Evolutionary conservation across 2,888 invertebrate genomes (phyloP), one percentile per base, ranked within the genome.

Genomic region (Isoperla grammatica): DNA sequence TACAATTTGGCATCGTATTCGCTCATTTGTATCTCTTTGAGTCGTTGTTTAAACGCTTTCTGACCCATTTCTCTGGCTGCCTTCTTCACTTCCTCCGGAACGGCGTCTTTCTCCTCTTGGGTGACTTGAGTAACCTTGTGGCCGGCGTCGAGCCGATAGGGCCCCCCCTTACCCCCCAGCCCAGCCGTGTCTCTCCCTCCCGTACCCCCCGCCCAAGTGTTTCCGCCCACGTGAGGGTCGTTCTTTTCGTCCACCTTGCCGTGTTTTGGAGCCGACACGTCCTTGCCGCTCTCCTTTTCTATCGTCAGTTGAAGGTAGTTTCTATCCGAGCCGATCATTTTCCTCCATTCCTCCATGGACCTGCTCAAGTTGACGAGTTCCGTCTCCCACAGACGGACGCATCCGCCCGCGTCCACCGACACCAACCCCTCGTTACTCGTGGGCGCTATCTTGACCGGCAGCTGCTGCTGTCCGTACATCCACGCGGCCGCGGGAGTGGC

Each of bases 181-280:
- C 97, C 97, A 0, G 96, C 95, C 0, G 96, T 97, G 72, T 95
- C 95, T 59, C 95, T 78, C 5, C 77, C 95, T 37, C 94, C 95
- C 9, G 88, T 90, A 55, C 96, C 96, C 29, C 96, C 95, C 48
- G 96, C 95, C 96, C 97, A 98, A 0, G 89, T 93, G 72, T 95
- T 95, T 1, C 97, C 97, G 29, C 97, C 97, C 43, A 95, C 93
- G 75, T 98, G 97, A 0, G 96, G 95, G 46, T 89, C 84, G 70
- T 92, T 91, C 12, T 89, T 86, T 0, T 89, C 85, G 73, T 96
- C 96, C 13, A 89, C 83, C 75, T 95, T 95, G 1, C 97, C 98
- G 72, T 93, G 88, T 71, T 97, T 98, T 0, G 97, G 96, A 0
- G 79, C 79, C 5, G 85, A 83, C 4, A 86, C 83, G 70, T 86